phyloP scores from a whole-genome alignment of 2,888 invertebrate species.

The Drosophila robusta region DNA sequence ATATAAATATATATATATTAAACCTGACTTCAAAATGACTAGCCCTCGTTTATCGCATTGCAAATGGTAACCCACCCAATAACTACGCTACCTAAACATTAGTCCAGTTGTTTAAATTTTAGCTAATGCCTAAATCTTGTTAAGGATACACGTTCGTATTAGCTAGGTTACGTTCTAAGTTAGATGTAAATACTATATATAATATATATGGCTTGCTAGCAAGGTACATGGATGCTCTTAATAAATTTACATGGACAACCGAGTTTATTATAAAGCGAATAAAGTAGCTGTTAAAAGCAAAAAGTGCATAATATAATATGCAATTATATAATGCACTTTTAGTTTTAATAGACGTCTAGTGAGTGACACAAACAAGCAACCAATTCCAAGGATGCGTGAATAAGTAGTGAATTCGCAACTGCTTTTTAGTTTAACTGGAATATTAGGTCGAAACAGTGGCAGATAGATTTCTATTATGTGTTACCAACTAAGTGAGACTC shows the following conservation, averaged over 20 bases:
- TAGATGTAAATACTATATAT: conserved; percentile 16
- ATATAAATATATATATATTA: conserved; percentile 27
- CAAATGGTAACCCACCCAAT: conserved; percentile 52
- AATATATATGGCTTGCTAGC: conserved; percentile 50
- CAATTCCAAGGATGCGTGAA: conserved; percentile 16
- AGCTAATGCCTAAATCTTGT: conserved; percentile 35
- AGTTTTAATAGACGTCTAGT: conserved; percentile 21
- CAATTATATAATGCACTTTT: conserved; percentile 32
- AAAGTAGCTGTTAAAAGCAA: conserved; percentile 20
- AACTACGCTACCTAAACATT: conserved; percentile 9
- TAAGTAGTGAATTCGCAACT: too few relatives aligned
- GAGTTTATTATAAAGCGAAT: conserved; percentile 46
- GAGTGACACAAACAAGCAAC: conserved; percentile 40
- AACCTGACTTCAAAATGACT: conserved; percentile 72
- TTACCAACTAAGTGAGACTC: too few relatives aligned
- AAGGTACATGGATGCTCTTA: conserved; percentile 69
- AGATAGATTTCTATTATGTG: too few relatives aligned
- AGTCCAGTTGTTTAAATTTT: conserved; percentile 15
- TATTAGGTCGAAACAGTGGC: too few relatives aligned
- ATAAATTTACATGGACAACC: conserved; percentile 64
- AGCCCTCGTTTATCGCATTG: conserved; percentile 73
- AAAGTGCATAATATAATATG: conserved; percentile 16
- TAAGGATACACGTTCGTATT: conserved; percentile 15
- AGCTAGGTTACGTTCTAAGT: conserved; percentile 21
- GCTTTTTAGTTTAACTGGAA: too few relatives aligned